Conservation (phyloP, 2,113 vertebrate genomes). For the Bubalus kerabau region DNA sequence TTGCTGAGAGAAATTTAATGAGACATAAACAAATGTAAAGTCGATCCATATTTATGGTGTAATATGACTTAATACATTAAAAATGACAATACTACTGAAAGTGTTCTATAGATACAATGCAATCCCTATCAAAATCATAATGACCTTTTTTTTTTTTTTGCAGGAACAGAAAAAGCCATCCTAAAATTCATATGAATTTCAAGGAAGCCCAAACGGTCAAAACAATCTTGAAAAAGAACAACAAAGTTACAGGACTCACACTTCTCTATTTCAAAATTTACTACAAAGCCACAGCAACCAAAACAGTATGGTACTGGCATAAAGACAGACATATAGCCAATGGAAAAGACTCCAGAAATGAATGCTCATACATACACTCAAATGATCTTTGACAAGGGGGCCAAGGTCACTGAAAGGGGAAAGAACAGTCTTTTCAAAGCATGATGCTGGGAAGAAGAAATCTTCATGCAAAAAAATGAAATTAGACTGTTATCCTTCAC, state of each 20-base stretch:
- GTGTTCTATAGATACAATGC: background rate
- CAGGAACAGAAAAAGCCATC: background rate
- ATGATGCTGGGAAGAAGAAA: background rate
- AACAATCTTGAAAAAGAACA: background rate
- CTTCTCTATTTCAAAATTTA: background rate
- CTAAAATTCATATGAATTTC: background rate
- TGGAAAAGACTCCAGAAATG: background rate
- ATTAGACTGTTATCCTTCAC: background rate
- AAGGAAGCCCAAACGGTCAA: background rate
- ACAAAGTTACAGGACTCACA: background rate
- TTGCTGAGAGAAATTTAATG: background rate
- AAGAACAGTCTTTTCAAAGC: background rate
- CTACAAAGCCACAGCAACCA: background rate
- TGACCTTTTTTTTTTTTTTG: background rate
- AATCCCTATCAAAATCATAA: background rate
- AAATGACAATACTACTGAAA: background rate
- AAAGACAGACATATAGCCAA: background rate
- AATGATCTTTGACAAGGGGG: background rate
- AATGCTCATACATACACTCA: background rate
- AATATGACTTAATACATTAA: background rate
- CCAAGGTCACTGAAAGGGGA: background rate
- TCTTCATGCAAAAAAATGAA: background rate
- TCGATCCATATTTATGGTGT: background rate
- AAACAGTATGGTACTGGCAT: background rate
- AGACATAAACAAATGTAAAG: background rate